Evolutionary conservation across 2,888 invertebrate genomes (phyloP).

Genomic region (Cyrtodaria siliqua): DNA sequence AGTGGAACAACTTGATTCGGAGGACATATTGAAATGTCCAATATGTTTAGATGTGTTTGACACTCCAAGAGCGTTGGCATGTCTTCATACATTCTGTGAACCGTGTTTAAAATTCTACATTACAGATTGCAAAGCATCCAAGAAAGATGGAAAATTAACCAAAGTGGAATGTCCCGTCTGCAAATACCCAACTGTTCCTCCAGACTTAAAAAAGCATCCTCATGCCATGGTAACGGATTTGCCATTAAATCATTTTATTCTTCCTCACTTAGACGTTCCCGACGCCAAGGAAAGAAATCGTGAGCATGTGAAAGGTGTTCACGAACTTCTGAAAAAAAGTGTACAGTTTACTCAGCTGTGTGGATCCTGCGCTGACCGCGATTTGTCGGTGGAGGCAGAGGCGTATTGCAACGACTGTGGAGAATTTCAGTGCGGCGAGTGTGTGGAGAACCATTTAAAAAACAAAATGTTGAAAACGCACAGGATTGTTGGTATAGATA

Average conservation of each 20-base stretch:
- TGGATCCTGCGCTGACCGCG: constrained; percentile 35
- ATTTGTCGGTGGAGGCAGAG: constrained; percentile 19
- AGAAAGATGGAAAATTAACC: constrained; percentile 31
- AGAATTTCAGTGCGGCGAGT: constrained; percentile 44
- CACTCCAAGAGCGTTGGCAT: constrained; percentile 47
- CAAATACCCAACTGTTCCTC: constrained; percentile 29
- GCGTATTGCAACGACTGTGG: constrained; percentile 52
- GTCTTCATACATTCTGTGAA: constrained; percentile 57
- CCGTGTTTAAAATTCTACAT: constrained; percentile 44
- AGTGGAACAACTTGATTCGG: background rate
- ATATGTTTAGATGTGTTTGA: constrained; percentile 38
- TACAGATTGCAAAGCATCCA: constrained; percentile 39
- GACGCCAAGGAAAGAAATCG: background rate
- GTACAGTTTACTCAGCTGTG: constrained; percentile 42
- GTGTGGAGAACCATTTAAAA: constrained; percentile 38
- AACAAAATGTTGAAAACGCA: constrained; percentile 24
- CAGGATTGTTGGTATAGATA: constrained; percentile 34
- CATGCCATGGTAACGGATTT: constrained; percentile 49
- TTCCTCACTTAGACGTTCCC: constrained; percentile 10
- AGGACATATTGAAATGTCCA: constrained; percentile 45
- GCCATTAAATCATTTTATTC: constrained; percentile 47
- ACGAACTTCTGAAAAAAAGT: constrained; percentile 16
- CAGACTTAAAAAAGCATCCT: constrained; percentile 28
- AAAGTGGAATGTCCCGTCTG: constrained; percentile 50
- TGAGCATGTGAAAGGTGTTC: background rate